These are phyloP conservation scores for Pomacea maculata DNA, from an alignment of 1,140 invertebrate species.

Conservation along the genomic window DNA sequence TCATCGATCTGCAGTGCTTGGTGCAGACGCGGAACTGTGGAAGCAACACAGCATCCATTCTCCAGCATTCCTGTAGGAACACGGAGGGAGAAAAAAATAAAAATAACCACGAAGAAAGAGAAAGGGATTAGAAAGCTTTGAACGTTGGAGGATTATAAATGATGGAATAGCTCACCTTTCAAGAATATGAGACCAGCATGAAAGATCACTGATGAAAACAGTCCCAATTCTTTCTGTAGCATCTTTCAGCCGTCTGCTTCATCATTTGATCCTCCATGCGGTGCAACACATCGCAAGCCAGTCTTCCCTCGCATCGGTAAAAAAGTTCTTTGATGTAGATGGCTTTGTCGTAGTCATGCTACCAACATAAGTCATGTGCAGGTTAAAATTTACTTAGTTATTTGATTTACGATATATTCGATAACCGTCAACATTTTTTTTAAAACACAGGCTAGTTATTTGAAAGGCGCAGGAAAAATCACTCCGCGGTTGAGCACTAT, in stretches of 20 bases:
- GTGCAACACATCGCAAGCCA: slow-evolving; percentile 6
- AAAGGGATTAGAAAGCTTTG: background rate
- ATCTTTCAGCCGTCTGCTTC: slow-evolving; percentile 21
- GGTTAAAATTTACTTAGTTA: too few relatives aligned
- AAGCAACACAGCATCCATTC: slow-evolving; percentile 15
- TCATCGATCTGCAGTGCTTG: slow-evolving; percentile 13
- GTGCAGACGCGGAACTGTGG: slow-evolving; percentile 3
- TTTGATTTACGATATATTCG: too few relatives aligned
- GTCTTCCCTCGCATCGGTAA: too few relatives aligned
- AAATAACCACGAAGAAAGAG: background rate
- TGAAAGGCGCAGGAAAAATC: background rate
- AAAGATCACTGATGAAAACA: slow-evolving; percentile 12
- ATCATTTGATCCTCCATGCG: slow-evolving; percentile 14
- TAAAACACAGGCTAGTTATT: too few relatives aligned
- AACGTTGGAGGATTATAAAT: too few relatives aligned
- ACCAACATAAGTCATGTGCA: too few relatives aligned
- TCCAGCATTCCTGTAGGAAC: slow-evolving; percentile 9
- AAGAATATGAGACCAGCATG: slow-evolving; percentile 4
- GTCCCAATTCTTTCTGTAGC: slow-evolving; percentile 9
- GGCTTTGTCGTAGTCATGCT: too few relatives aligned
- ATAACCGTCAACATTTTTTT: too few relatives aligned
- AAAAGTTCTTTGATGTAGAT: too few relatives aligned
- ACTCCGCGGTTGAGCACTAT: background rate
- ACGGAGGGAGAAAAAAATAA: background rate
- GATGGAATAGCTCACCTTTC: slow-evolving; percentile 1